These are phyloP conservation scores for Adelphocoris suturalis DNA, from an alignment of 2,888 invertebrate genomes.

Conservation along the genomic window DNA sequence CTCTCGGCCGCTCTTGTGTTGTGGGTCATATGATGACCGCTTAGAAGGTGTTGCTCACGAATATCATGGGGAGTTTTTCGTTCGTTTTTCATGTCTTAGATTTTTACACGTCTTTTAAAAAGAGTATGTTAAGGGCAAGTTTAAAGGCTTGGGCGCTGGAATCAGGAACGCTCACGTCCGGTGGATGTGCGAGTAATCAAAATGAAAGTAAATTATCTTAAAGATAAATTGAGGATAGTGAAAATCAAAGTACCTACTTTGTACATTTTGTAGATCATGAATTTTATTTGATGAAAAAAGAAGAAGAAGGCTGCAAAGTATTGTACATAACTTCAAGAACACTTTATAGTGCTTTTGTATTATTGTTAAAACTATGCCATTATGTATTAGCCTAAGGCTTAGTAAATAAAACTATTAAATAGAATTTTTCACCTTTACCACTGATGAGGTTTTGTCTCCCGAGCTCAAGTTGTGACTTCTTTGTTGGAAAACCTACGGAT, in stretches of 20 bases:
- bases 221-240: slow-evolving; percentile 55
- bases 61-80: slow-evolving; percentile 26
- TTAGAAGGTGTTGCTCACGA: slow-evolving; percentile 20
- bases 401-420: slow-evolving; percentile 68
- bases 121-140: slow-evolving; percentile 16
- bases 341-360: slow-evolving; percentile 70
- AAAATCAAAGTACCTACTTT: slow-evolving; percentile 47
- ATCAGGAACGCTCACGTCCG: background rate
- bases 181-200: background rate
- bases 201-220: slow-evolving; percentile 36
- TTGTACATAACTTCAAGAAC: slow-evolving; percentile 44
- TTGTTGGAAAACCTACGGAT: no score
- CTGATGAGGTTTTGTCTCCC: slow-evolving; percentile 23
- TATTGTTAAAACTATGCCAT: slow-evolving; percentile 64
- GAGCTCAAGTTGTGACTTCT: background rate
- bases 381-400: slow-evolving; percentile 68
- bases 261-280: slow-evolving; percentile 55
- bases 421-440: slow-evolving; percentile 66
- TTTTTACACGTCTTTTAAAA: slow-evolving; percentile 39
- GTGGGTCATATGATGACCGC: slow-evolving; percentile 6
- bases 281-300: slow-evolving; percentile 31
- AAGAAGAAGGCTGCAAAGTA: slow-evolving; percentile 60
- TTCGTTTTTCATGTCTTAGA: slow-evolving; percentile 15
- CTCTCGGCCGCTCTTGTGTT: slow-evolving; percentile 26
- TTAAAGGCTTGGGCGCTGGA: background rate